These are phyloP conservation scores for Diachrysia chrysitis DNA, from an alignment of 2,888 invertebrate genomes.

Conservation along the genomic window DNA sequence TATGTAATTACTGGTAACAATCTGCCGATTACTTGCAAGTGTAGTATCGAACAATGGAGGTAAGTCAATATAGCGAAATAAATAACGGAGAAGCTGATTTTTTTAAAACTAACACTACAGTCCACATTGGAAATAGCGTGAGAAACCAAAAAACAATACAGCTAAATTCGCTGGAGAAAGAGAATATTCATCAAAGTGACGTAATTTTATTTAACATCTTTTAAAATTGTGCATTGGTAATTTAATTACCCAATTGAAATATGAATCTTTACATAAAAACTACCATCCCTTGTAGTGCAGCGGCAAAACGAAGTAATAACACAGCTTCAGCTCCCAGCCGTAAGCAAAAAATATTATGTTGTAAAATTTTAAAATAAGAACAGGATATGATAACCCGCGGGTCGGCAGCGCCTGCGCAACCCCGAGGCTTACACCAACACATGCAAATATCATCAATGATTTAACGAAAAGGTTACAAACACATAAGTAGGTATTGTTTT, in stretches of 20 bases:
- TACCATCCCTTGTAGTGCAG: conserved; percentile 11
- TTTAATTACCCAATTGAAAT: too few relatives aligned
- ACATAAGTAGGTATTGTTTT: conserved; percentile 39
- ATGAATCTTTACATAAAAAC: background rate
- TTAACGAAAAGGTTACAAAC: conserved; percentile 58
- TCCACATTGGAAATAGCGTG: too few relatives aligned
- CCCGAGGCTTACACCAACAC: conserved; percentile 65
- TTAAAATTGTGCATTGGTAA: too few relatives aligned
- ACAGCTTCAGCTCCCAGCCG: conserved; percentile 70
- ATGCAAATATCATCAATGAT: conserved; percentile 64
- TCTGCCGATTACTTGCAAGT: conserved; percentile 8
- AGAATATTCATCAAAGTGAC: too few relatives aligned
- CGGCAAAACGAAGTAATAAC: conserved; percentile 55
- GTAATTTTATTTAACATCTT: too few relatives aligned
- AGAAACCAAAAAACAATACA: background rate
- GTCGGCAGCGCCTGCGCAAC: conserved; percentile 78
- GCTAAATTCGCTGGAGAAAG: too few relatives aligned
- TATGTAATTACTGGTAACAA: conserved; percentile 6
- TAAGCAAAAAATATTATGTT: conserved; percentile 82
- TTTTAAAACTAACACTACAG: too few relatives aligned
- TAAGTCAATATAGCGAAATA: background rate
- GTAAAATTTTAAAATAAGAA: conserved; percentile 88
- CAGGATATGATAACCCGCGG: conserved; percentile 89
- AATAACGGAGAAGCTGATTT: too few relatives aligned
- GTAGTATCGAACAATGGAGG: background rate